Conservation (phyloP, 2,888 invertebrate species). For the Brachyptera risi region DNA sequence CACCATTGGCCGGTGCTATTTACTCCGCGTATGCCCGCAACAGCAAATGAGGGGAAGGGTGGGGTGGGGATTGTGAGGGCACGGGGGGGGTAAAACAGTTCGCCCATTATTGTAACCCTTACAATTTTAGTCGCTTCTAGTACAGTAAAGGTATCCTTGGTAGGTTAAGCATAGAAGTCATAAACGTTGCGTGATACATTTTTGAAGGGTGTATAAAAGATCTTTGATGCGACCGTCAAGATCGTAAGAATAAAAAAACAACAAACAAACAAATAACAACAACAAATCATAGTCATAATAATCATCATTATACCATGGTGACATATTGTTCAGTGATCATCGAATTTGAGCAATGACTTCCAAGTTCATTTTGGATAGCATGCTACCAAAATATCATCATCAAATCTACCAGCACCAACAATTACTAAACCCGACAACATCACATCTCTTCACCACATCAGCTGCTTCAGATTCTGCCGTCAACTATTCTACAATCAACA, state of each 20-base stretch:
- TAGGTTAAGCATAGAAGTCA: slow-evolving; percentile 23
- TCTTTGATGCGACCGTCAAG: slow-evolving; percentile 17
- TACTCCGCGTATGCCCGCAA: slow-evolving; percentile 13
- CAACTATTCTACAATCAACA: slow-evolving; percentile 29
- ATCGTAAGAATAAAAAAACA: slow-evolving; percentile 13
- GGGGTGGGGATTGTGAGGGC: not conserved
- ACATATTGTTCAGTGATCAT: slow-evolving; percentile 13
- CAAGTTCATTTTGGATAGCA: slow-evolving; percentile 97
- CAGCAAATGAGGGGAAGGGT: slow-evolving; percentile 4
- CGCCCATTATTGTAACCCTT: slow-evolving; percentile 22
- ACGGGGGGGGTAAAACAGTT: slow-evolving; percentile 14
- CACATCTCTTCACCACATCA: slow-evolving; percentile 48
- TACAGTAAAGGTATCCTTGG: slow-evolving; percentile 21
- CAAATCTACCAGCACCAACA: slow-evolving; percentile 70
- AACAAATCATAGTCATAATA: slow-evolving; percentile 6
- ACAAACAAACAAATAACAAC: slow-evolving; percentile 11
- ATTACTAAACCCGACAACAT: slow-evolving; percentile 38
- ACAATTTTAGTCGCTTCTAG: slow-evolving; percentile 22
- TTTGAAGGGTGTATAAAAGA: slow-evolving; percentile 22
- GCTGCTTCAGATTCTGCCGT: slow-evolving; percentile 48
- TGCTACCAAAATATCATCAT: slow-evolving; percentile 89
- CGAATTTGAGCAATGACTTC: slow-evolving; percentile 74
- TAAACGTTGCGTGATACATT: slow-evolving; percentile 20
- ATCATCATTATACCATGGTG: slow-evolving; percentile 18
- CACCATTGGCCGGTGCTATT: slow-evolving; percentile 13